A percentile compares a stretch with the other conserved stretches of the same genome.
Conservation (phyloP, 2,888 invertebrate species). For the Euclidia mi region DNA sequence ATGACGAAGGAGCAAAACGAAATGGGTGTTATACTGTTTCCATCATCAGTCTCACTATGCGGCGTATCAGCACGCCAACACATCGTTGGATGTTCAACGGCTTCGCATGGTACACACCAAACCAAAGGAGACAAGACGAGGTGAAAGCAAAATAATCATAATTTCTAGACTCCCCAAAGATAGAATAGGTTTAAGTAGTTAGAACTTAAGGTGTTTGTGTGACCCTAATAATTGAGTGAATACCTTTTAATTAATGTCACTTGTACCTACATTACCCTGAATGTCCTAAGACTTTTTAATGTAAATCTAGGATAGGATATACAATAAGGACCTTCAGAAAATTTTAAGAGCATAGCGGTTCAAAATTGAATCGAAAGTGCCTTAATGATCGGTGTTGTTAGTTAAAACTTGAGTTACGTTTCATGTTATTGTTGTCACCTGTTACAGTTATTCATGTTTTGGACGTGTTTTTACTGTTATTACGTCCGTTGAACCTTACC, state of each 20-base stretch:
- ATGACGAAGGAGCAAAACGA: constrained; percentile 11
- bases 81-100: constrained; percentile 21
- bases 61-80: constrained; percentile 8
- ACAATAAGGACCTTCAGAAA: constrained; percentile 33
- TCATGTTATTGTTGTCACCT: constrained; percentile 66
- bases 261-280: constrained; percentile 20
- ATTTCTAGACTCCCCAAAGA: constrained; percentile 74
- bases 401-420: constrained; percentile 70
- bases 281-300: constrained; percentile 18
- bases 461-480: constrained; percentile 49
- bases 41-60: constrained; percentile 18
- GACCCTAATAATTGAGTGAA: constrained; percentile 37
- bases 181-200: constrained; percentile 69
- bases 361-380: constrained; percentile 64
- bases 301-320: constrained; percentile 41
- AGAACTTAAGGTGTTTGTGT: constrained; percentile 57
- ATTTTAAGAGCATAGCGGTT: constrained; percentile 43
- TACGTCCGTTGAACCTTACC: constrained; percentile 37
- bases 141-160: constrained; percentile 57
- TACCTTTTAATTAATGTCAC: constrained; percentile 19
- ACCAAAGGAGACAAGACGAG: constrained; percentile 55
- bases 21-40: constrained; percentile 13
- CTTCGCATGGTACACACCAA: constrained; percentile 21
- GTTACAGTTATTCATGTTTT: constrained; percentile 59
- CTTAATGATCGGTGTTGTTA: constrained; percentile 88